Evolutionary conservation across 2,888 invertebrate genomes (phyloP), one percentile per base, ranked within the genome.

Genomic region (Trachelus tabidus): DNA sequence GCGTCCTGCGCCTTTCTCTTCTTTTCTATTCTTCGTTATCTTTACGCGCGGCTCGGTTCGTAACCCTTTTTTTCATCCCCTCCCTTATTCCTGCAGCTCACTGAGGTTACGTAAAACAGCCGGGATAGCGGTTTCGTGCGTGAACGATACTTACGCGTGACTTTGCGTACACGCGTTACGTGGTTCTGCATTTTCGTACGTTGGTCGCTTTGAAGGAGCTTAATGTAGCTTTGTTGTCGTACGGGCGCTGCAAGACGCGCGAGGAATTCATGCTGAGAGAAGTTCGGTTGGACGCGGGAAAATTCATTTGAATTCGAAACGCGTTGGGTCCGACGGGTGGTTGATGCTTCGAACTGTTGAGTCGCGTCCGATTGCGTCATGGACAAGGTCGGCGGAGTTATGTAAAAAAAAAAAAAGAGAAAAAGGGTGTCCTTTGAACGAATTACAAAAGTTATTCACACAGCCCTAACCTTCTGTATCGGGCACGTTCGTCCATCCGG

Each of bases 101-200:
- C 4, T 2, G 71, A 31, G 12, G 71, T 71, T 71, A n/a, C 71
- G 71, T 71, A 71, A 71, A 71, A 12, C 31, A 71, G 71, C 1
- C 71, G 71, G 9, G 11, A 33, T 71, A 71, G 71, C 71, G 71
- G 71, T 71, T 71, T 71, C 34, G 71, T 71, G 71, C 71, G 71
- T 71, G 71, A 34, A 71, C 12, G 12, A 34, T 12, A 71, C 6
- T 11, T 31, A 34, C 71, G 31, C 69, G 30, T 33, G 30, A 30
- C 15, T 33, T 69, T 69, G 69, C 30, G 69, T 30, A 15, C 4
- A 2, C 69, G 69, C 23, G 12, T 34, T 33, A 31, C 1, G 56
- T 2, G 23, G 23, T 23, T 56, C 1, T 23, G 56, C 1, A 23
- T 56, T 23, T 2, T 56, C 9, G 2, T 56, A 9, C 23, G 15